Percentiles rank a stretch among this genome's conserved stretches.
Evolutionary conservation across 2,797 vertebrate genomes (phyloP).

Genomic region (Urocyon cinereoargenteus): DNA sequence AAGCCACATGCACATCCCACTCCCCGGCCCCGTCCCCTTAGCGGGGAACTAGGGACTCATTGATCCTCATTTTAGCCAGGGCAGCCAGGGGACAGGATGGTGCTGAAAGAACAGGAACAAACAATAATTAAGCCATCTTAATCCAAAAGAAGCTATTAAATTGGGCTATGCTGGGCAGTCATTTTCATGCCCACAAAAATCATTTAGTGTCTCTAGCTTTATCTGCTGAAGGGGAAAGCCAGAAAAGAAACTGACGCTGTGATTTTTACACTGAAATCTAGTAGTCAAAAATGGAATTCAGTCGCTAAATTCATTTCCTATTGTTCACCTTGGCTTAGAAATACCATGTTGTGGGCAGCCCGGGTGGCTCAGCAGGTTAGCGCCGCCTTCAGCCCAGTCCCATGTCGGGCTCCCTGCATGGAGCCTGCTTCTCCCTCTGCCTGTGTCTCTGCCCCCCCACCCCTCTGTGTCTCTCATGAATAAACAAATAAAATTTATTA

Average conservation of each 20-base stretch:
- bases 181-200: conserved; percentile 4
- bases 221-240: conserved; percentile 28
- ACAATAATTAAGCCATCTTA: background rate
- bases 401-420: too few species aligned
- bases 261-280: background rate
- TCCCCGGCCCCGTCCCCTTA: background rate
- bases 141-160: background rate
- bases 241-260: background rate
- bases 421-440: too few species aligned
- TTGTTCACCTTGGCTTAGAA: conserved; percentile 11
- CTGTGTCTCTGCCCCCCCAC: too few species aligned
- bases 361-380: too few species aligned
- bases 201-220: background rate
- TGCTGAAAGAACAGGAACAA: background rate
- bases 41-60: background rate
- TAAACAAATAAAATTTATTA: too few species aligned
- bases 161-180: background rate
- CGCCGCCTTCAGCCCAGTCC: too few species aligned
- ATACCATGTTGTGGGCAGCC: background rate
- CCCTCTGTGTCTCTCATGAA: too few species aligned
- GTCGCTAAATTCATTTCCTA: background rate
- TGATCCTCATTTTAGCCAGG: background rate
- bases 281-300: background rate
- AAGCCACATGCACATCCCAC: background rate
- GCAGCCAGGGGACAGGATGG: background rate